Conservation (phyloP, 2,888 invertebrate genomes). For the Cistogaster globosa region DNA sequence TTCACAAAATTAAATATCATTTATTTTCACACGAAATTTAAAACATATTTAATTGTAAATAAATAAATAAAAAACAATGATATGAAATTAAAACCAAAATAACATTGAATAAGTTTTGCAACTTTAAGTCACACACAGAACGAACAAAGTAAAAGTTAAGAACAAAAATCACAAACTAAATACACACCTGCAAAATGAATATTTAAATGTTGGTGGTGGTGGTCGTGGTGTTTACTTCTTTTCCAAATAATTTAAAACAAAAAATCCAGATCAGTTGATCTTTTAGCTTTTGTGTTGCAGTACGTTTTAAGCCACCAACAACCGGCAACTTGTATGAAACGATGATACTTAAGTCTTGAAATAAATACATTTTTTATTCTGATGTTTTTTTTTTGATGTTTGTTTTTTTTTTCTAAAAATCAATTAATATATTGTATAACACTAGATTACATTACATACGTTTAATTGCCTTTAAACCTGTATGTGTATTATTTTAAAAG, state of each 20-base stretch:
- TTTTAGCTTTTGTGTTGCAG: conserved; percentile 24
- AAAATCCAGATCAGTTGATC: conserved; percentile 19
- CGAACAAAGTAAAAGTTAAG: background rate
- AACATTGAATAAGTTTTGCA: no score
- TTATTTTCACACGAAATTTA: no score
- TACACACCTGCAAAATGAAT: conserved; percentile 34
- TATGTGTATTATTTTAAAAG: background rate
- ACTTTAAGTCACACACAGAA: background rate
- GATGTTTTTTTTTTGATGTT: conserved; percentile 33
- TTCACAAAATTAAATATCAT: no score
- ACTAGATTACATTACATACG: conserved; percentile 53
- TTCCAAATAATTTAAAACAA: background rate
- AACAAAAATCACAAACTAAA: conserved; percentile 4
- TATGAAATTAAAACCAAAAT: no score
- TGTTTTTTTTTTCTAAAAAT: conserved; percentile 34
- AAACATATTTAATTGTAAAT: no score
- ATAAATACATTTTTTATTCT: conserved; percentile 50
- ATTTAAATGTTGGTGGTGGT: conserved; percentile 32
- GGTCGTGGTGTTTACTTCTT: conserved; percentile 5
- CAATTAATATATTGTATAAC: conserved; percentile 53
- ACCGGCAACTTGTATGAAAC: conserved; percentile 55
- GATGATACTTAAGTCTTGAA: conserved; percentile 58
- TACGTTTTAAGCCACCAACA: conserved; percentile 50
- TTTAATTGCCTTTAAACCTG: background rate
- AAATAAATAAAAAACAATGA: no score